Conservation (phyloP, 2,797 vertebrate genomes). For the Propithecus perrieri region DNA sequence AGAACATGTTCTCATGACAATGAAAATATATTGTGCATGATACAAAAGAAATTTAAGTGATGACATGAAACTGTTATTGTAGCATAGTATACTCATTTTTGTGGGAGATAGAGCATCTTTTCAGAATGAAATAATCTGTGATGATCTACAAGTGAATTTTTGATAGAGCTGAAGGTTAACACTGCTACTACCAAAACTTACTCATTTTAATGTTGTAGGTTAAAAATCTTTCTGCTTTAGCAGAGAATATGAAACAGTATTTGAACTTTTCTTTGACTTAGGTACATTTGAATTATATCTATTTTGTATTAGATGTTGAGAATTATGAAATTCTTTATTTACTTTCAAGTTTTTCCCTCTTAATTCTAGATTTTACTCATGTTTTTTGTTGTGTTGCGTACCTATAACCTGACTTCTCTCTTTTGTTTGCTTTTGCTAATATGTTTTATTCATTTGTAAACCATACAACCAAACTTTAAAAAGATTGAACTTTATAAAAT, state of each 20-base stretch:
- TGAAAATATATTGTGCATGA: background rate
- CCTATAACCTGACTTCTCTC: background rate
- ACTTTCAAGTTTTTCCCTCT: background rate
- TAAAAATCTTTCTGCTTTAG: constrained; percentile 16
- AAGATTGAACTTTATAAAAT: constrained; percentile 1
- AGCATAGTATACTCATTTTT: background rate
- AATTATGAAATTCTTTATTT: background rate
- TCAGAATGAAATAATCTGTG: background rate
- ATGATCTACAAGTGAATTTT: background rate
- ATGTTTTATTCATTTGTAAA: background rate
- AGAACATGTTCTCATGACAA: background rate
- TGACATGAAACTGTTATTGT: background rate
- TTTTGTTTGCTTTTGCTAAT: background rate
- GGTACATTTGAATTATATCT: background rate
- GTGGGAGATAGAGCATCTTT: background rate
- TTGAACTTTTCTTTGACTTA: constrained; percentile 39
- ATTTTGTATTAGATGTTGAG: background rate
- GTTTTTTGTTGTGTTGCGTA: background rate
- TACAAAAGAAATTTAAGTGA: background rate
- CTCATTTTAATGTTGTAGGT: background rate
- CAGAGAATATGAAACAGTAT: background rate
- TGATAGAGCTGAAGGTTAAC: background rate
- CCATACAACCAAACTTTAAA: background rate
- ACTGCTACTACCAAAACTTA: background rate
- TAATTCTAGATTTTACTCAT: constrained; percentile 1